Base-by-base conservation (phyloP, 2,888 invertebrate species). In the Mermis nigrescens region DNA sequence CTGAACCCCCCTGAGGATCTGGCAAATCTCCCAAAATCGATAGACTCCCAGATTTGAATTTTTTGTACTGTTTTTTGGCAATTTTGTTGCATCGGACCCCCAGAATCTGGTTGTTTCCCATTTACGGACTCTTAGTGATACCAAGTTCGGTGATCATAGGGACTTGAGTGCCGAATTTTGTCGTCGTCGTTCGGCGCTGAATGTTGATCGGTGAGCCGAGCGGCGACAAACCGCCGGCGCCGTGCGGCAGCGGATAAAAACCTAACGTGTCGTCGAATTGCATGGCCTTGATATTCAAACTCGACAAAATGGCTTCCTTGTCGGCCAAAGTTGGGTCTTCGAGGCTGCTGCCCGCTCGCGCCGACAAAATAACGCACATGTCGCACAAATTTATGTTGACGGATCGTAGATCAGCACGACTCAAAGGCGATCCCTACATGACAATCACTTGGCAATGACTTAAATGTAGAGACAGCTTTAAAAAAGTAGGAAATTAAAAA, bases 311-410 rank as follows among this genome's bases (percentile, higher is more conserved):
- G 72, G 98, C 95, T 80, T 98, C 98, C 80, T 99, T 99, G 80
- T 99, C 98, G 68, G 95, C 95, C 78, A 99, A 81, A 75, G 95
- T 95, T 65, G 95, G 92, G 80, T 99, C 98, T 78, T 99, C 98
- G 77, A 90, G 94, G 7, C 64, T 65, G 76, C 90, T 90, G 77
- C 92, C 92, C 80, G 95, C 94, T 82, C 94, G 91, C 72, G 95
- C 95, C 74, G 95, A 95, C 77, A 99, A 80, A 76, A 99, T 95
- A 76, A 95, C 95, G 81, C 98, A 98, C 98, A 98, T 99, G 82
- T 98, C 98, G 82, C 98, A 98, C 71, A 98, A 81, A 79, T 99
- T 98, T 68, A 99, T 94, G 79, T 98, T 98, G 67, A 98, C 98
- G 75, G 98, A 95, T 71, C 98, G 83, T 74, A 99, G 80, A 80